phyloP scores from a whole-genome alignment of 2,797 vertebrate genomes.

The Notamacropus eugenii region DNA sequence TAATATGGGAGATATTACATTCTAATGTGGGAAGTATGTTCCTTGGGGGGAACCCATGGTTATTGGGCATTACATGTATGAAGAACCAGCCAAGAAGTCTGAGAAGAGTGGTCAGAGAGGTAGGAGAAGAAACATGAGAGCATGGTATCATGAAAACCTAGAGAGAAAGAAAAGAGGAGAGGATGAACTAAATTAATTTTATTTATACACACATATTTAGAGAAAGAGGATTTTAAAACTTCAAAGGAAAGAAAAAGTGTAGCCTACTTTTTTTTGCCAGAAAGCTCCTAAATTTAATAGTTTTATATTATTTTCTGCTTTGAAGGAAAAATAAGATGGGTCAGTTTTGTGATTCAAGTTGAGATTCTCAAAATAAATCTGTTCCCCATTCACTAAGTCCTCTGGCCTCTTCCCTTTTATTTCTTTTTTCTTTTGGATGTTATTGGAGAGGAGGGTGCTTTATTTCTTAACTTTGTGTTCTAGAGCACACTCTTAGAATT shows the following conservation, averaged over 20 bases:
- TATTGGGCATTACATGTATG: neutral
- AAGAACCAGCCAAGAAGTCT: neutral
- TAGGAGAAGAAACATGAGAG: neutral
- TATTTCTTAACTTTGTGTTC: neutral
- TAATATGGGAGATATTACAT: too few species aligned
- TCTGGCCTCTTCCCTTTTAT: neutral
- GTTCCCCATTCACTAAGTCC: neutral
- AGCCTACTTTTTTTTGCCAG: neutral
- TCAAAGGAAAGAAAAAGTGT: neutral
- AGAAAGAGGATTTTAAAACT: neutral
- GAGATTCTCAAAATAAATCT: neutral
- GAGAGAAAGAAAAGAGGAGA: neutral
- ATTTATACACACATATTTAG: neutral
- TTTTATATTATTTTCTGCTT: conserved; percentile 24
- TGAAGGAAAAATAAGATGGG: neutral
- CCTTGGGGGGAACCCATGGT: neutral
- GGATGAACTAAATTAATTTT: neutral
- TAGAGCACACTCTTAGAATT: neutral
- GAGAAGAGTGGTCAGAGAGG: neutral
- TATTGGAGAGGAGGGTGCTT: neutral
- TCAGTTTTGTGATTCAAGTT: neutral
- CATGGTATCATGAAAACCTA: neutral
- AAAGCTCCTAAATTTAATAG: neutral
- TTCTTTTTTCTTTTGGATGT: neutral
- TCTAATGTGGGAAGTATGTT: neutral